A percentile compares a stretch with the other conserved stretches of the same genome.
Evolutionary conservation across 2,113 vertebrate species (phyloP).

Genomic region (Zosterops hypoxanthus): DNA sequence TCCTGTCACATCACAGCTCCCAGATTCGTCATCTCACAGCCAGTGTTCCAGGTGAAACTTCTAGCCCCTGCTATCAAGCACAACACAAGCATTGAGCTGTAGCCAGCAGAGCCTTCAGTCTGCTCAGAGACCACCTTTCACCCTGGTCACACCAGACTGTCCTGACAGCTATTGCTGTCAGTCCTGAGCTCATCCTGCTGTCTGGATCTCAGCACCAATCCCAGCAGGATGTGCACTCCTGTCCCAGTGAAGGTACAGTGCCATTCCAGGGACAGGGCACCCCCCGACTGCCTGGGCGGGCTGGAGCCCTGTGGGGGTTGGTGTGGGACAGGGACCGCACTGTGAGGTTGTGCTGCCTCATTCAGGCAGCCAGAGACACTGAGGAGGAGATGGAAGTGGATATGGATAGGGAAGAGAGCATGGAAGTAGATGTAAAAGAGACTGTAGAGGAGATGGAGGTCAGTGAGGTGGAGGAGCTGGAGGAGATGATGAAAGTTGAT

Average conservation of each 20-base stretch:
- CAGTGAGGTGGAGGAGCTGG: neutral
- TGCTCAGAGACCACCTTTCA: neutral
- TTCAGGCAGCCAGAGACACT: neutral
- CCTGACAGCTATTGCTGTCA: neutral
- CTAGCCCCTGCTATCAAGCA: neutral
- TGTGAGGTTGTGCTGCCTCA: neutral
- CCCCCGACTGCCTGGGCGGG: fast-evolving
- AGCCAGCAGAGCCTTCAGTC: neutral
- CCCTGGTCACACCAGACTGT: neutral
- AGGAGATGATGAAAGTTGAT: neutral
- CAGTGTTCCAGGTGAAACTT: neutral
- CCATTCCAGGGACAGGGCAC: neutral
- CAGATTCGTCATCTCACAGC: neutral
- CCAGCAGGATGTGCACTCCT: neutral
- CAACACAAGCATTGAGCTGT: neutral
- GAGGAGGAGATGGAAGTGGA: neutral
- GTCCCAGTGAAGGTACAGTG: neutral
- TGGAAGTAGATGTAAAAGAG: neutral
- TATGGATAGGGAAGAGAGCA: neutral
- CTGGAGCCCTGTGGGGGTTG: neutral
- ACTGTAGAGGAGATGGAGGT: neutral
- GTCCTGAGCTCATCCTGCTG: neutral
- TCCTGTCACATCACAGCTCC: neutral
- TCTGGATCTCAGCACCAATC: neutral
- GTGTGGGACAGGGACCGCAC: neutral